phyloP scores from a whole-genome alignment of 2,113 vertebrate genomes.

The Bolborhynchus lineola region DNA sequence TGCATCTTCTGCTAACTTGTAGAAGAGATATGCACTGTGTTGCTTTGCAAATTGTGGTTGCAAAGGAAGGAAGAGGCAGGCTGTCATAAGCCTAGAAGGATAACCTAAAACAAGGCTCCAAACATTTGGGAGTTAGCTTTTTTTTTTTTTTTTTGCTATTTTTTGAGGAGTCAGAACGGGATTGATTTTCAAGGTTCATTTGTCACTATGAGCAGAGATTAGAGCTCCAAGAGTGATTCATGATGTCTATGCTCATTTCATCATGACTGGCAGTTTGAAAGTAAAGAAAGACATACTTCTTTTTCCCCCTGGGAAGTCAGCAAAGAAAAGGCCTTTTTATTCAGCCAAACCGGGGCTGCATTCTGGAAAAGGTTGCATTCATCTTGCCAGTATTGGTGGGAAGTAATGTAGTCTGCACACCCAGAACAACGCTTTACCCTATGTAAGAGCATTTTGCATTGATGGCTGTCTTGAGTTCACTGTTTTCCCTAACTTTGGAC shows the following conservation, averaged over 20 bases:
- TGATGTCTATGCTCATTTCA: conserved; percentile 41
- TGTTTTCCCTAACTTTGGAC: neutral
- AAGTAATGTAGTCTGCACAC: neutral
- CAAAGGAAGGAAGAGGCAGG: neutral
- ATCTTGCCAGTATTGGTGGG: neutral
- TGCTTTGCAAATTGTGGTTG: neutral
- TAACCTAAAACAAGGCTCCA: neutral
- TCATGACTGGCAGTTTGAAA: conserved; percentile 52
- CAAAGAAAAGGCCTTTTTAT: neutral
- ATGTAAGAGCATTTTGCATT: neutral
- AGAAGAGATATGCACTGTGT: neutral
- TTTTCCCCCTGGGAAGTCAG: neutral
- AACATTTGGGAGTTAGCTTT: neutral
- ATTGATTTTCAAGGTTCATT: conserved; percentile 68
- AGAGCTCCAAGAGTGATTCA: conserved; percentile 56
- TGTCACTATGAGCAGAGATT: conserved; percentile 65
- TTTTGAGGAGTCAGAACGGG: neutral
- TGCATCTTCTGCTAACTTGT: neutral
- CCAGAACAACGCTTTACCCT: neutral
- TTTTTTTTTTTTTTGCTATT: neutral
- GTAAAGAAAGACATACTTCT: conserved; percentile 26
- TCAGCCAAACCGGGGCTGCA: neutral
- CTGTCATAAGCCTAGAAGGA: neutral
- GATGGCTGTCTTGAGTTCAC: neutral
- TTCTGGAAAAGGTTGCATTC: neutral